Base-by-base conservation (phyloP, 2,797 vertebrate genomes). In the Agapornis canus region DNA sequence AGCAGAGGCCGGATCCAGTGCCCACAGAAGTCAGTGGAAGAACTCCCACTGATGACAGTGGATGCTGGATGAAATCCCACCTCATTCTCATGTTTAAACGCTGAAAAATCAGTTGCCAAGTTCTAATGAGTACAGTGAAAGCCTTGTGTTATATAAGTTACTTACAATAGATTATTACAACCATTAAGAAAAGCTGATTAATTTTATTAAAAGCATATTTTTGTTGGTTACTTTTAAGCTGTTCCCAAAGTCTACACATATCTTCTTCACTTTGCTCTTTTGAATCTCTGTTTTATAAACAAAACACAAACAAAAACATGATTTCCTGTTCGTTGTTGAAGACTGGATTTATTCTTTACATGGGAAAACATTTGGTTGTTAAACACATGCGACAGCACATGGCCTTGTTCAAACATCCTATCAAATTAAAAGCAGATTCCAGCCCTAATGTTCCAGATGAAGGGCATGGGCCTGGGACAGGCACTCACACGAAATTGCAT, bases 371-470 rank as follows among this genome's bases (percentile, higher is more conserved):
- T 63, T 82, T 3, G 52, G 51, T 73, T 92, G 81, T 90, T 75
- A 73, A 94, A 70, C 92, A 93, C 86, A 40, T 91, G 81, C 3
- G 25, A 82, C 86, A 82, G 76, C 92, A 90, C 90, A 51, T 48
- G 90, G 92, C 27, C 81, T 69, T 37, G 64, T 85, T 92, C 89
- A 95, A 85, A 65, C 68, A 32, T 54, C 19, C 79, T 75, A 82
- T 37, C 71, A 91, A 94, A 97, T 97, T 9, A 87, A 89, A 97
- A 96, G 90, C 95, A 97, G 95, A 93, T 89, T 82, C 89, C 51
- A 89, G 71, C 64, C 85, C 80, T 61, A 29, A 16, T 14, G 43
- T 52, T 87, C n/a, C 92, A 97, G 83, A 77, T 78, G 78, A 80
- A 92, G 90, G 85, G 82, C 88, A 86, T 25, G 26, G 78, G 70